These are phyloP conservation scores for Bufotes viridis DNA, from an alignment of 2,797 vertebrate species.

Conservation along the genomic window DNA sequence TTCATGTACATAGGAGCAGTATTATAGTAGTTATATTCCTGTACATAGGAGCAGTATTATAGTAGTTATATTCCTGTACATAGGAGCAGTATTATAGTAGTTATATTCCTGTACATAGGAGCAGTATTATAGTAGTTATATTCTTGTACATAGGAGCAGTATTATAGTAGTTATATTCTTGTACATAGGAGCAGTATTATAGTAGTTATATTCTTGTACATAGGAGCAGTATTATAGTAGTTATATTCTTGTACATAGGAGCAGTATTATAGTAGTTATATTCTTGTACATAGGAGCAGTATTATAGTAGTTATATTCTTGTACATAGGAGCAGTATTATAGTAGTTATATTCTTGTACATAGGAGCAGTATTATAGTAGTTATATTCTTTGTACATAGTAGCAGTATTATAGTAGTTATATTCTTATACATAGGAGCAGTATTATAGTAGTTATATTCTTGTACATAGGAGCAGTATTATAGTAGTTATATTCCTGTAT, in stretches of 20 bases:
- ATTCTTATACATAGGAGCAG: not conserved
- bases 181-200: not conserved
- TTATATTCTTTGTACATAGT: conserved; percentile 2
- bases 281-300: not conserved
- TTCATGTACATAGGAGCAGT: too few species aligned
- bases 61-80: not conserved
- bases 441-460: conserved; percentile 10
- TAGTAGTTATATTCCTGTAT: conserved; percentile 3
- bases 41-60: not conserved
- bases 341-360: conserved; percentile 11
- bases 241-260: not conserved
- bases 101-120: not conserved
- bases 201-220: not conserved
- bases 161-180: conserved; percentile 4
- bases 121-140: conserved; percentile 3
- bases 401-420: not conserved
- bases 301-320: conserved; percentile 1
- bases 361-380: conserved; percentile 2
- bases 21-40: not conserved
- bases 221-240: not conserved
- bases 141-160: not conserved
- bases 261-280: not conserved
- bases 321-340: conserved; percentile 1
- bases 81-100: not conserved
- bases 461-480: not conserved